These are phyloP conservation scores for Chaetorhynchus papuensis DNA, from an alignment of 2,113 vertebrate species.

Conservation along the genomic window DNA sequence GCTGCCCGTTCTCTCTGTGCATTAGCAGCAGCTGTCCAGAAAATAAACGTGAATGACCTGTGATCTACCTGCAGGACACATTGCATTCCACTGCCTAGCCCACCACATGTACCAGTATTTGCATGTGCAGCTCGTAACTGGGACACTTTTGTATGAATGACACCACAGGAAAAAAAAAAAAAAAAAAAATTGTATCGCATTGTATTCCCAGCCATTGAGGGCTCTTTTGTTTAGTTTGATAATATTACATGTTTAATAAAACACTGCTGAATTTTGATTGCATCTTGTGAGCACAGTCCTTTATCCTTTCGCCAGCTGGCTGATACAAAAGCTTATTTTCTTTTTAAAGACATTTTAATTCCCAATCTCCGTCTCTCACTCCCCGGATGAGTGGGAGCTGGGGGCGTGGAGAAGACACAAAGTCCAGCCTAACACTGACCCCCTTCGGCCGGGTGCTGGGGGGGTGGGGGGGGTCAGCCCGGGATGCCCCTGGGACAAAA, in stretches of 20 bases:
- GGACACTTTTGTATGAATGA: conserved; percentile 49
- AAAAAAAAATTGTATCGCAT: conserved; percentile 13
- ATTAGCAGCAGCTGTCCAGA: neutral
- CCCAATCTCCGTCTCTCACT: conserved; percentile 10
- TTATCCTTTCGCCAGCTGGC: conserved; percentile 69
- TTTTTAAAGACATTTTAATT: conserved; percentile 61
- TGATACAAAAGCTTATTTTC: conserved; percentile 70
- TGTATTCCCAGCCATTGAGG: conserved; percentile 65
- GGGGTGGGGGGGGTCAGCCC: neutral
- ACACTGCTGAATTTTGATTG: conserved; percentile 69
- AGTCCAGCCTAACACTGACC: conserved; percentile 17
- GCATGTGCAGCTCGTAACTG: neutral
- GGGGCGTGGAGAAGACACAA: neutral
- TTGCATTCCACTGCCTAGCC: neutral
- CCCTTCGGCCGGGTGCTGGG: fast-evolving
- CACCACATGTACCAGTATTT: neutral
- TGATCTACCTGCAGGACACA: neutral
- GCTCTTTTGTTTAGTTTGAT: conserved; percentile 69
- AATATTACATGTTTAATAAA: conserved; percentile 73
- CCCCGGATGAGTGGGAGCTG: neutral
- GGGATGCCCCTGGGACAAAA: neutral
- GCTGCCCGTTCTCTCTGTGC: neutral
- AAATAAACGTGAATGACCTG: neutral
- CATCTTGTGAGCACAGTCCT: conserved; percentile 63
- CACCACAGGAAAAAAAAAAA: neutral